phyloP scores from a whole-genome alignment of 2,888 invertebrate species.

The Tinea trinotella region DNA sequence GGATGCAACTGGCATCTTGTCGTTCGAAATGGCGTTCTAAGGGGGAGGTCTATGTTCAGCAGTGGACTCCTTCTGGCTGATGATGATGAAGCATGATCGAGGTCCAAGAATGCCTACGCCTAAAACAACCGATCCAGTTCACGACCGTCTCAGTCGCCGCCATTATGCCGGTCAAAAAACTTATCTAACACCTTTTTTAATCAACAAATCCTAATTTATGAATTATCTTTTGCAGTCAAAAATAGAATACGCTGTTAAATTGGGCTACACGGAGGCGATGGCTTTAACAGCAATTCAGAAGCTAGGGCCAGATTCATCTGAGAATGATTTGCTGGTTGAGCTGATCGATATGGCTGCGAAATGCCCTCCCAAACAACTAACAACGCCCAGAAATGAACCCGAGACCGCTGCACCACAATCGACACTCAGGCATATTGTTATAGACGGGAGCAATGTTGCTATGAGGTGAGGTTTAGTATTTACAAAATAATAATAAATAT shows the following conservation, averaged over 20 bases:
- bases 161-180: too few relatives aligned
- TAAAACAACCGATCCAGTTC: too few relatives aligned
- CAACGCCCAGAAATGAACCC: conserved; percentile 43
- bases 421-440: conserved; percentile 82
- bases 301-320: conserved; percentile 87
- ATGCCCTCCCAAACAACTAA: conserved; percentile 48
- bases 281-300: conserved; percentile 87
- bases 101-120: too few relatives aligned
- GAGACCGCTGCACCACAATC: conserved; percentile 46
- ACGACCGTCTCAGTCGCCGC: too few relatives aligned
- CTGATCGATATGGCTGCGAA: conserved; percentile 85
- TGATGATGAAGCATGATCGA: too few relatives aligned
- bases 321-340: conserved; percentile 91
- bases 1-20: too few relatives aligned
- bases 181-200: too few relatives aligned
- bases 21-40: too few relatives aligned
- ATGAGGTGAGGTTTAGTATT: conserved; percentile 76
- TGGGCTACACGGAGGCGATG: conserved; percentile 91
- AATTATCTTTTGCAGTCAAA: conserved; percentile 59
- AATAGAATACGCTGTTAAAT: conserved; percentile 91
- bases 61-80: too few relatives aligned
- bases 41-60: too few relatives aligned
- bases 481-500: conserved; percentile 3
- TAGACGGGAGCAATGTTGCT: conserved; percentile 96
- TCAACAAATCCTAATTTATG: too few relatives aligned